These are phyloP conservation scores for Strigamia crassipes DNA, from an alignment of 2,888 invertebrate genomes.

Conservation along the genomic window DNA sequence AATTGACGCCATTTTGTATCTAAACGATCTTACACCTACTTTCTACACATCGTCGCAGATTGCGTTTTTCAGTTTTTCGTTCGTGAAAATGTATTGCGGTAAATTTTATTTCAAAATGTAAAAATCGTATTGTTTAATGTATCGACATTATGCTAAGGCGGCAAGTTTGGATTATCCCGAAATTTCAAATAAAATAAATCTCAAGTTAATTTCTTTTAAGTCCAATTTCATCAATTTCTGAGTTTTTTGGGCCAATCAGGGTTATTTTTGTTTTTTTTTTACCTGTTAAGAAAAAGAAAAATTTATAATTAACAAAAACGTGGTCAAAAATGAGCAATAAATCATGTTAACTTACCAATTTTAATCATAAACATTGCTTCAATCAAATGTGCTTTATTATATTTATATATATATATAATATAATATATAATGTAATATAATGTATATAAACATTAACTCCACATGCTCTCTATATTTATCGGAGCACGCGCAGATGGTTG, in stretches of 20 bases:
- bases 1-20: not conserved
- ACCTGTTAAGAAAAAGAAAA: constrained; percentile 9
- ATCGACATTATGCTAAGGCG: not conserved
- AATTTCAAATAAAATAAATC: not conserved
- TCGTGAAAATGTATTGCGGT: no score
- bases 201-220: not conserved
- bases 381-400: not conserved
- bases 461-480: not conserved
- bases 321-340: not conserved
- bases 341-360: not conserved
- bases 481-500: not conserved
- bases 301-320: not conserved
- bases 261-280: not conserved
- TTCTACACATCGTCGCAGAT: no score
- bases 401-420: not conserved
- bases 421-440: no score
- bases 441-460: not conserved
- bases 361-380: not conserved
- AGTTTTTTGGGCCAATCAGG: not conserved
- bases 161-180: not conserved
- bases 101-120: no score
- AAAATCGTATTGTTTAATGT: no score
- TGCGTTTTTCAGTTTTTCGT: no score
- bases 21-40: no score
- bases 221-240: not conserved